These are phyloP conservation scores for Premnoplex brunnescens DNA, from an alignment of 2,797 vertebrate species.

Conservation along the genomic window DNA sequence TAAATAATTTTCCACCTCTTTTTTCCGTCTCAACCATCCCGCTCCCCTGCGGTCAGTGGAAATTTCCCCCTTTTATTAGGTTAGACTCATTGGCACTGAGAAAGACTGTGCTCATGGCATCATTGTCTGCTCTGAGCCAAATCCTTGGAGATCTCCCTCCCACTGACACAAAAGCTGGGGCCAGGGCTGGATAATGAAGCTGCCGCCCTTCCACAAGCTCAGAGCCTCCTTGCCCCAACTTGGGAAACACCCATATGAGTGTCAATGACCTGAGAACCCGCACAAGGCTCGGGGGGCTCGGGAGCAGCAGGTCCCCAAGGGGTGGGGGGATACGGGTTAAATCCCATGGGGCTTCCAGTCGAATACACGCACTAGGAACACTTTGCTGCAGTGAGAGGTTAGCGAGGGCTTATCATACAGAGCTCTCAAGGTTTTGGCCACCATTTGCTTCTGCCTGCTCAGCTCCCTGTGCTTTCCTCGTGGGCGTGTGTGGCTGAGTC, in stretches of 20 bases:
- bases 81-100: constrained; percentile 49
- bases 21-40: constrained; percentile 53
- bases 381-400: fast-evolving
- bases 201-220: neutral
- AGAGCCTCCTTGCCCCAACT: neutral
- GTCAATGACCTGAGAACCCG: fast-evolving
- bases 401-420: fast-evolving
- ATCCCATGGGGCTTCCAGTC: fast-evolving
- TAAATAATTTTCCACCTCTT: constrained; percentile 70
- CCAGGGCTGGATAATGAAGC: neutral
- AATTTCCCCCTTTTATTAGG: constrained; percentile 70
- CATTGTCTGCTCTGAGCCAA: constrained; percentile 49
- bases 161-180: neutral
- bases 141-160: constrained; percentile 51
- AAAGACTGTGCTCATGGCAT: constrained; percentile 38
- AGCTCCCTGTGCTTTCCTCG: neutral
- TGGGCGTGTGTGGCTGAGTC: neutral
- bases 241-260: fast-evolving
- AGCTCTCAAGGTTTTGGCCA: neutral
- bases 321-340: fast-evolving
- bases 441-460: neutral
- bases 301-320: neutral
- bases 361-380: fast-evolving
- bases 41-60: constrained; percentile 67
- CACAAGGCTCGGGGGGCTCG: fast-evolving